A percentile compares a stretch with the other conserved stretches of the same genome.
These are phyloP conservation scores for Acomys russatus DNA, from an alignment of 2,797 vertebrate genomes.

Conservation along the genomic window DNA sequence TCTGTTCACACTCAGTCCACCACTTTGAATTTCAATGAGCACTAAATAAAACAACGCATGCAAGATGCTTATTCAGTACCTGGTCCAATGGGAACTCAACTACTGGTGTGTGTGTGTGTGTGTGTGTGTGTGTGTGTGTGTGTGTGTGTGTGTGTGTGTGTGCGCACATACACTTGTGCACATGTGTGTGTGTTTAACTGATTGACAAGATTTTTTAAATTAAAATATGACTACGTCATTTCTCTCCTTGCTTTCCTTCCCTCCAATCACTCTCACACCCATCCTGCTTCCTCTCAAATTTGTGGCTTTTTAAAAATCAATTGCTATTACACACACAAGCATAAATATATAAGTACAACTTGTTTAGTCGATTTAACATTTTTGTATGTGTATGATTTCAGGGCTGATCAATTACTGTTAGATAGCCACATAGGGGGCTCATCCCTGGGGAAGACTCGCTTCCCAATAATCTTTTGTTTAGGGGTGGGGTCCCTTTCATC, in stretches of 20 bases:
- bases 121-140: too few species aligned
- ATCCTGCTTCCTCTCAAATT: neutral
- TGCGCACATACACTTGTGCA: too few species aligned
- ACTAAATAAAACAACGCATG: constrained; percentile 4
- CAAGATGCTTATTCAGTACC: neutral
- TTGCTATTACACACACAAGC: neutral
- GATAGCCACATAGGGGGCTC: neutral
- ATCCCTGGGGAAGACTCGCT: neutral
- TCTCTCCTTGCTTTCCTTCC: too few species aligned
- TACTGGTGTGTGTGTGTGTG: neutral
- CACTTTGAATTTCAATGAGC: constrained; percentile 24
- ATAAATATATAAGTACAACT: neutral
- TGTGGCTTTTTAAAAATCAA: neutral
- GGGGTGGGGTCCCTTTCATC: neutral
- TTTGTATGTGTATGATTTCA: neutral
- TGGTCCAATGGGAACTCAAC: neutral
- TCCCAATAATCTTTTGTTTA: neutral
- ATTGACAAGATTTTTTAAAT: neutral
- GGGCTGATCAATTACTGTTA: neutral
- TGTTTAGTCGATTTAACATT: neutral
- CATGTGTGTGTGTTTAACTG: neutral
- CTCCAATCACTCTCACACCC: neutral
- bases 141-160: too few species aligned
- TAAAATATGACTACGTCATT: neutral
- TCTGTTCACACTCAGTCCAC: neutral